phyloP scores from a whole-genome alignment of 2,113 vertebrate species.

The Corapipo altera region DNA sequence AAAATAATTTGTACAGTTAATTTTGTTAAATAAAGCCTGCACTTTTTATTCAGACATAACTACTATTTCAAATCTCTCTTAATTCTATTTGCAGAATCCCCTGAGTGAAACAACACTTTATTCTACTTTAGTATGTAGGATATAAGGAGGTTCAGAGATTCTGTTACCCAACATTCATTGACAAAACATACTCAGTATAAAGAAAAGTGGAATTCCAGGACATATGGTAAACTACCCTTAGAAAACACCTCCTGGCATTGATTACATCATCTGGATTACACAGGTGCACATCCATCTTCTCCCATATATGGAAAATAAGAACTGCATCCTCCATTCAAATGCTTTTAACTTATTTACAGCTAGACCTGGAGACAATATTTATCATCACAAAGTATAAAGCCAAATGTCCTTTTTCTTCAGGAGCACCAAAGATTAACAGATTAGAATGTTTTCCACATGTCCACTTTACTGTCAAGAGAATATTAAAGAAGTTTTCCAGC shows the following conservation, averaged over 20 bases:
- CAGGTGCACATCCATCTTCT: constrained; percentile 56
- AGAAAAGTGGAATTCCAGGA: neutral
- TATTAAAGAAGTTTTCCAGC: constrained; percentile 93
- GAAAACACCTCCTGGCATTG: neutral
- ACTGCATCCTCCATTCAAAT: constrained; percentile 39
- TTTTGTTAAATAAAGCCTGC: neutral
- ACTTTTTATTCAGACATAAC: neutral
- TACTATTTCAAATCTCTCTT: neutral
- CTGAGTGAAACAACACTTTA: neutral
- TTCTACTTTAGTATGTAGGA: neutral
- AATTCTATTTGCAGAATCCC: neutral
- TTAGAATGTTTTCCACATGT: constrained; percentile 96
- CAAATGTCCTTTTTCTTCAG: constrained; percentile 78
- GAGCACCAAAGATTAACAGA: constrained; percentile 85
- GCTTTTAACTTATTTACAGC: constrained; percentile 71
- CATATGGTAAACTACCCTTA: neutral
- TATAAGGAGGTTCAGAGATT: neutral
- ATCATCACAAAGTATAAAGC: constrained; percentile 78
- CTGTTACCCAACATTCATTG: neutral
- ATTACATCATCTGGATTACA: neutral
- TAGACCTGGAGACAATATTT: constrained; percentile 73
- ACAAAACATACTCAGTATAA: neutral
- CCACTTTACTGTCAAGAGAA: constrained; percentile 87
- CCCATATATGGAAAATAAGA: constrained; percentile 52
- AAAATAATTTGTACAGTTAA: neutral